These are phyloP conservation scores for Holothuria leucospilota DNA, from an alignment of 53 echinoderm and acorn worm species.

Conservation along the genomic window DNA sequence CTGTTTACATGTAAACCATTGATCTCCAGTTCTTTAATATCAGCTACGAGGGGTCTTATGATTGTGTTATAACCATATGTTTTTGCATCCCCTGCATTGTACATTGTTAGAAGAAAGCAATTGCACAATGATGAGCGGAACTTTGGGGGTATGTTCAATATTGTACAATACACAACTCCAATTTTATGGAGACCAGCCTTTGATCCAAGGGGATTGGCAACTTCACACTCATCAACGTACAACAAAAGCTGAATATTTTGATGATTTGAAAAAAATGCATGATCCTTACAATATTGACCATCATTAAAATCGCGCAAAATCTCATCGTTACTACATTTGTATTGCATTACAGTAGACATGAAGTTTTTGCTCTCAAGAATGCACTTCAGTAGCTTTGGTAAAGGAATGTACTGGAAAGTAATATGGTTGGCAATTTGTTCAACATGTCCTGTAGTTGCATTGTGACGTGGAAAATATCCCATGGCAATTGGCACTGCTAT, in stretches of 20 bases:
- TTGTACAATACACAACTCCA: constrained; percentile 46
- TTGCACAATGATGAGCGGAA: constrained; percentile 22
- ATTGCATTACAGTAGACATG: constrained; percentile 28
- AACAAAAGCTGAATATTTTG: constrained; percentile 48
- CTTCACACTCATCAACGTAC: constrained; percentile 59
- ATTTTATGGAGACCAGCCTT: constrained; percentile 53
- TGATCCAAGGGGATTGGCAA: constrained; percentile 48
- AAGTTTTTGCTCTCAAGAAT: constrained; percentile 61
- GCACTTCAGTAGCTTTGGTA: constrained; percentile 42
- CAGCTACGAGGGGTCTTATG: constrained; percentile 51
- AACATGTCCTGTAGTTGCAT: constrained; percentile 54
- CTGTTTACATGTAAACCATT: constrained; percentile 49
- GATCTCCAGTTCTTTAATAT: constrained; percentile 43
- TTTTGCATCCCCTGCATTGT: constrained; percentile 33
- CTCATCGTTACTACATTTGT: constrained; percentile 53
- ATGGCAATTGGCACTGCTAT: constrained; percentile 47
- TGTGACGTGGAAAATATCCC: constrained; percentile 50
- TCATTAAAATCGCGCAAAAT: constrained; percentile 56
- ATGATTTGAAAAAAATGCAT: constrained; percentile 40
- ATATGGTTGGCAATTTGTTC: constrained; percentile 49
- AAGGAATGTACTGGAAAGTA: constrained; percentile 63
- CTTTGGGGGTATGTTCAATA: constrained; percentile 5
- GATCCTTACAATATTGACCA: constrained; percentile 50
- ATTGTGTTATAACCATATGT: constrained; percentile 44
- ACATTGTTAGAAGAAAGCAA: constrained; percentile 36